Evolutionary conservation across 2,888 invertebrate species (phyloP), one percentile per base, ranked within the genome.

Genomic region (Encarsia formosa): DNA sequence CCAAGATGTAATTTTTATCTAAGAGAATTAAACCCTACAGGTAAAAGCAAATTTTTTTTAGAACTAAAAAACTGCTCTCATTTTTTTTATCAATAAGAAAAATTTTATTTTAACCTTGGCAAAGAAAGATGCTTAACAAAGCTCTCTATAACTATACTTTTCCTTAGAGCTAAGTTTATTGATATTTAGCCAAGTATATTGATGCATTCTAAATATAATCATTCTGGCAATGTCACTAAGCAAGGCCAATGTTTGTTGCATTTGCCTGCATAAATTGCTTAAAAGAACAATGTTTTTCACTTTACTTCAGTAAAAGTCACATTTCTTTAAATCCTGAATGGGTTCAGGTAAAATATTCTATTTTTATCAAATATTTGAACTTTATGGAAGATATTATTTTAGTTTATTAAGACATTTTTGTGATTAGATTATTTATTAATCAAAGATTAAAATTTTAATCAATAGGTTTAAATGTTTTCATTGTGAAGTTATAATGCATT

Each of bases 1-100:
- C 82, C 83, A 0, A 67, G 73, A 38, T 86, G 86, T 65, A 75
- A 78, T 39, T 84, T 71, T 59, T 66, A 67, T 56, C 47, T 61
- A 49, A 63, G 56, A 41, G 62, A 63, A 32, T 44, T 44, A 1
- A 31, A 34, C 22, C 58, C 63, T 48, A 64, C 65, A 59, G 64
- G 66, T 66, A 58, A 49, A 26, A 20, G 26, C 40, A 41, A 35
- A 39, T 44, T 39, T 38, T 52, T n/a, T n/a, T n/a, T n/a, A n/a
- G n/a, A n/a, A n/a, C n/a, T n/a, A n/a, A n/a, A n/a, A n/a, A n/a
- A n/a, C n/a, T n/a, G n/a, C n/a, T n/a, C n/a, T n/a, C n/a, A n/a
- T n/a, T n/a, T n/a, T n/a, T n/a, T n/a, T n/a, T n/a, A n/a, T n/a
- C n/a, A n/a, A n/a, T n/a, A n/a, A n/a, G n/a, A n/a, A n/a, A n/a